Evolutionary conservation across 2,888 invertebrate species (phyloP), one percentile per base, ranked within the genome.

Genomic region (Phrixothrix hirtus): DNA sequence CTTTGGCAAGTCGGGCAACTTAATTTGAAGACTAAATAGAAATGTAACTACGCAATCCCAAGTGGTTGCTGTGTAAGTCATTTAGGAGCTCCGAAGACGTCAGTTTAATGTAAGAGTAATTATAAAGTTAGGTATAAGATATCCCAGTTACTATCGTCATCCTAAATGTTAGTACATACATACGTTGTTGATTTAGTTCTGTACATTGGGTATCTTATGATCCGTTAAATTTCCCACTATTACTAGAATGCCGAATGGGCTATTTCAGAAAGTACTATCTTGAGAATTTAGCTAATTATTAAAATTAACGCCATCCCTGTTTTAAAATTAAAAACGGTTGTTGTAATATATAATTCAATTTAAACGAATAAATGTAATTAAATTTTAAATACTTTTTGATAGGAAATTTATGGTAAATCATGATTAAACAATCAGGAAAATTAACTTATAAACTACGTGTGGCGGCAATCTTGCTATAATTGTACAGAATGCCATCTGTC

Each of bases 401-500:
- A n/a, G n/a, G n/a, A n/a, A n/a, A n/a, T n/a, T n/a, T n/a, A n/a
- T n/a, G n/a, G n/a, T n/a, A n/a, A n/a, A n/a, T n/a, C n/a, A n/a
- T n/a, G n/a, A n/a, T n/a, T n/a, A n/a, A n/a, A n/a, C n/a, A n/a
- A n/a, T n/a, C n/a, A n/a, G n/a, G n/a, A n/a, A n/a, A n/a, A n/a
- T n/a, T n/a, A n/a, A n/a, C n/a, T n/a, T n/a, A n/a, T n/a, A n/a
- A n/a, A n/a, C n/a, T n/a, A n/a, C n/a, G n/a, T 36, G 30, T 15
- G 43, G 43, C 50, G 51, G 51, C 39, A 34, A 35, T 35, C 30
- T 45, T 52, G 31, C 42, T 41, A 46, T 46, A 47, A 47, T 34
- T 42, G 26, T 52, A 42, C 38, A 36, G 47, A 38, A 51, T 52
- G 57, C 54, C 57, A 55, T 55, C 52, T 56, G 54, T 55, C 51